phyloP scores from a whole-genome alignment of 2,888 invertebrate species.

The Protonemura montana region DNA sequence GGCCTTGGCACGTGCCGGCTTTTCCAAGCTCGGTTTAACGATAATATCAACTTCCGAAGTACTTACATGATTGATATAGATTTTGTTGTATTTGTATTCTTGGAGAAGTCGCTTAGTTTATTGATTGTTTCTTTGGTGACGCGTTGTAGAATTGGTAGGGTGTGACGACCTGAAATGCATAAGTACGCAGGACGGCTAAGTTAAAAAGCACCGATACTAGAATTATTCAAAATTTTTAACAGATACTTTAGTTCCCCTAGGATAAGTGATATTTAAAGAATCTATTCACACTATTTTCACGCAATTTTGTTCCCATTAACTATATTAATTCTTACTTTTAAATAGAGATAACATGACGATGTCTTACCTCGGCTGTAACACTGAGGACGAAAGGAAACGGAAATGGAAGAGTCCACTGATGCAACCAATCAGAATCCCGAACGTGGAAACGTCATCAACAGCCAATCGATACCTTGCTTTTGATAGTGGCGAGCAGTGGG shows the following conservation, averaged over 20 bases:
- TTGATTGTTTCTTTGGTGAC: conserved; percentile 28
- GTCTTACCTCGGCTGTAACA: conserved; percentile 31
- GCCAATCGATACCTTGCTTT: background rate
- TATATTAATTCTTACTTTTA: conserved; percentile 35
- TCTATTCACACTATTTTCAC: background rate
- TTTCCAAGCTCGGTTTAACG: background rate
- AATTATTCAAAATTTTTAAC: background rate
- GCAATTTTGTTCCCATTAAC: background rate
- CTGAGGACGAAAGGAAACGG: conserved; percentile 40
- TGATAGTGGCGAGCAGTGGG: background rate
- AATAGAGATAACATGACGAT: conserved; percentile 38
- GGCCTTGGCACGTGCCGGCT: background rate
- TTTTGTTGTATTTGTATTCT: background rate
- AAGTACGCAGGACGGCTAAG: background rate
- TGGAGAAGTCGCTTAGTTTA: conserved; percentile 14
- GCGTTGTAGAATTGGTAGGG: conserved; percentile 24
- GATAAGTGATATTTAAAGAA: background rate
- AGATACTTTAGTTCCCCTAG: background rate
- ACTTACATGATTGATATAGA: background rate
- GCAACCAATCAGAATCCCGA: background rate
- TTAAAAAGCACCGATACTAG: background rate
- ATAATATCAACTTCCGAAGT: background rate
- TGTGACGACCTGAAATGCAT: conserved; percentile 28
- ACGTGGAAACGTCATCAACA: conserved; percentile 4
- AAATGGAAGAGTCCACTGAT: background rate